Evolutionary conservation across 2,113 vertebrate genomes (phyloP), one percentile per base, ranked within the genome.

Genomic region (Vidua macroura): DNA sequence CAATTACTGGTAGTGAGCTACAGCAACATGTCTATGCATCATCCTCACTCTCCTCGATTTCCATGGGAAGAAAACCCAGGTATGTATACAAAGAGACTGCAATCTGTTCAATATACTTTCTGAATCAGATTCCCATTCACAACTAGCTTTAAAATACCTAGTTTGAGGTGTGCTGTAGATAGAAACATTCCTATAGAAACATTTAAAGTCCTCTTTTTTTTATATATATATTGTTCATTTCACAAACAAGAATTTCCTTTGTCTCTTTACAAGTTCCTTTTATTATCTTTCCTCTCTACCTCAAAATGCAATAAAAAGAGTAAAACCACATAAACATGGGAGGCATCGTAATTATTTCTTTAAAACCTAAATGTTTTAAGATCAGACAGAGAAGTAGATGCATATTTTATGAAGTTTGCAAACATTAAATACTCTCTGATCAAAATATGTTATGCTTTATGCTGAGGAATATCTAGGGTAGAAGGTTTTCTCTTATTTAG

Each of bases 321-420:
- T 11, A 84, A 88, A 94, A 67, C 1, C 43, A 58, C 18, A 86
- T 60, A 86, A 93, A 86, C 22, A 88, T 22, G 23, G 83, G 43
- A 75, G 10, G 20, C 25, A 48, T 84, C 1, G 0, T 78, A 90
- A 62, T 67, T 64, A 86, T 92, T 92, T 88, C 73, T 78, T 94
- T 92, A 83, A 92, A 92, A 59, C 24, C 15, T 92, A 75, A 82
- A 49, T 88, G 72, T n/a, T 92, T 83, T 78, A 77, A 81, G 79
- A 93, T 93, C 86, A 96, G 68, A 79, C 44, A 73, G 68, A 31
- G 49, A 78, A 86, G 9, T 6, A 28, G 33, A 93, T 94, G 41
- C 66, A 83, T 94, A 93, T 92, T 91, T 96, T 88, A 95, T 94
- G 75, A 96, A 88, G 79, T 74, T 78, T 81, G 72, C 60, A 95